A percentile compares a stretch with the other conserved stretches of the same genome.
Evolutionary conservation across 92 coral and sea anemone genomes (phyloP).

Genomic region (Bergia sp.): DNA sequence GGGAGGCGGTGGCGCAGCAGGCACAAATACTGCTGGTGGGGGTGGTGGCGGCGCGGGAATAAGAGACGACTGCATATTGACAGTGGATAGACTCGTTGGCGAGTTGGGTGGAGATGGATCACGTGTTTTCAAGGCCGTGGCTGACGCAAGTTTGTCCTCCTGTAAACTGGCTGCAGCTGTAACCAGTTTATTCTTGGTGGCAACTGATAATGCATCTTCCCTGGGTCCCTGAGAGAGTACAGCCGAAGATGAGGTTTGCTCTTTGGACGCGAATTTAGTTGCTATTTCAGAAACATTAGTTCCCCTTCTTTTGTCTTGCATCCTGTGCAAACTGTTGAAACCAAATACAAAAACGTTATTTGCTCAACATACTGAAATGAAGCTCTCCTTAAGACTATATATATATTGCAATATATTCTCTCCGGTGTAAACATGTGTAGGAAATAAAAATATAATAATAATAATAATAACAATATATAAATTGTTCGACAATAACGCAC

Average conservation of each 20-base stretch:
- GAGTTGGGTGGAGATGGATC: constrained; percentile 61
- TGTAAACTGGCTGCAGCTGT: constrained; percentile 52
- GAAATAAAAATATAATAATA: too few relatives aligned
- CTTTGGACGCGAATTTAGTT: constrained; percentile 79
- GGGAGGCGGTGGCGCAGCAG: constrained; percentile 84
- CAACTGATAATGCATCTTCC: constrained; percentile 78
- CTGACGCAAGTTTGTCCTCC: constrained; percentile 66
- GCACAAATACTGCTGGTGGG: constrained; percentile 54
- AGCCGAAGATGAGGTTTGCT: constrained; percentile 47
- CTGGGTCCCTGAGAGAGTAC: constrained; percentile 53
- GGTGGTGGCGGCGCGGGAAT: constrained; percentile 58
- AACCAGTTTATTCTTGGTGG: constrained; percentile 68
- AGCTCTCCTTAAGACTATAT: too few relatives aligned
- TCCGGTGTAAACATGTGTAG: not conserved
- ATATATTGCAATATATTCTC: not conserved
- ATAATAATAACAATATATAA: too few relatives aligned
- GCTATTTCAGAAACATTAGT: constrained; percentile 89
- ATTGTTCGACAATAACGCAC: too few relatives aligned
- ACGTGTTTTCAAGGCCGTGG: constrained; percentile 64
- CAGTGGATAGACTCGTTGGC: constrained; percentile 5
- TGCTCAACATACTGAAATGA: too few relatives aligned
- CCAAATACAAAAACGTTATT: not conserved
- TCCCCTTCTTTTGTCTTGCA: constrained; percentile 62
- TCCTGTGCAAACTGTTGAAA: constrained; percentile 77
- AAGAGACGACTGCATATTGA: constrained; percentile 58